Conservation (phyloP, 2,888 invertebrate species). For the Ophion ellenae region DNA sequence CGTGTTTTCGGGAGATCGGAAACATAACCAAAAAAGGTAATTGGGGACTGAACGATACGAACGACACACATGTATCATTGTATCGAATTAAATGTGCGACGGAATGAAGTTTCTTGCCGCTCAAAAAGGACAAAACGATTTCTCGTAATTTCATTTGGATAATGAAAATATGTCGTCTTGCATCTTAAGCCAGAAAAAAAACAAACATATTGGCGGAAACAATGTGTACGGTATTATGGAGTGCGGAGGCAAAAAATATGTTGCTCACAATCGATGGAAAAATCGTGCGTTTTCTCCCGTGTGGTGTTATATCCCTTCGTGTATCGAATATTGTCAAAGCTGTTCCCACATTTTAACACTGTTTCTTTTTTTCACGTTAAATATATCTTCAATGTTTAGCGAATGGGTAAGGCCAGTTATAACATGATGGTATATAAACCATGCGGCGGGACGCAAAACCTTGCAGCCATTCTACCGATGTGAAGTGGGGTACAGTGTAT, state of each 20-base stretch:
- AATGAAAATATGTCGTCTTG: slow-evolving; percentile 3
- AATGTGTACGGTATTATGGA: slow-evolving; percentile 19
- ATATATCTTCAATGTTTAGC: slow-evolving; percentile 25
- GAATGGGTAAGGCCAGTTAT: slow-evolving; percentile 66
- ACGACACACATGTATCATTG: slow-evolving; percentile 13
- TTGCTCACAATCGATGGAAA: slow-evolving; percentile 61
- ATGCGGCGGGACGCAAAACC: slow-evolving; percentile 74
- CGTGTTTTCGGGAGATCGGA: slow-evolving; percentile 23
- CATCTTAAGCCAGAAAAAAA: slow-evolving; percentile 41
- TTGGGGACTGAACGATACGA: slow-evolving; percentile 6
- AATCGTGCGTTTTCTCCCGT: slow-evolving; percentile 34
- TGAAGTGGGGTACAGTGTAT: slow-evolving; percentile 47
- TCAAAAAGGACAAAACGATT: background rate
- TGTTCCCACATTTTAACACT: slow-evolving; percentile 38
- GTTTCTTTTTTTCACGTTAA: slow-evolving; percentile 7
- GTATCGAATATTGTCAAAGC: slow-evolving; percentile 41
- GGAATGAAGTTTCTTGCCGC: background rate
- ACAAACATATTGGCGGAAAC: slow-evolving; percentile 43
- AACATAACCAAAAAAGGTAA: slow-evolving; percentile 63
- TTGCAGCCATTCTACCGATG: slow-evolving; percentile 59
- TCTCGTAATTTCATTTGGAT: slow-evolving; percentile 39
- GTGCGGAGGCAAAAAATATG: slow-evolving; percentile 28
- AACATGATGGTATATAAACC: slow-evolving; percentile 68
- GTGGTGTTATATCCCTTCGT: slow-evolving; percentile 42
- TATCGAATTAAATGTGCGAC: slow-evolving; percentile 17